Base-by-base conservation (phyloP, 2,888 invertebrate species). In the Atethmia centrago region DNA sequence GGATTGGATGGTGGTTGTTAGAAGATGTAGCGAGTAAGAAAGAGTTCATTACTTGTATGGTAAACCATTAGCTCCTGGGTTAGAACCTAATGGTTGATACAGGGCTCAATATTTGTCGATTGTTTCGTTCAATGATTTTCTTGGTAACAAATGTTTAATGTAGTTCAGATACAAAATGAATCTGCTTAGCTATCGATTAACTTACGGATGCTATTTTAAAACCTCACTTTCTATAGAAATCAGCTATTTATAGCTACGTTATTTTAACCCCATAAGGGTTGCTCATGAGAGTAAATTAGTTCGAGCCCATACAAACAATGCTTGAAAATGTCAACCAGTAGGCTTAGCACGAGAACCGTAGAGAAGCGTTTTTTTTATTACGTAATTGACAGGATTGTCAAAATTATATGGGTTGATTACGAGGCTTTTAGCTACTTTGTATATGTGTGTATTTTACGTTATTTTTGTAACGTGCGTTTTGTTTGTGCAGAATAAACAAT, bases 1-100 rank as follows among this genome's bases (percentile, higher is more conserved):
- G 49, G 25, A 80, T 78, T 42, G 71, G 71, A 4, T 78, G 87
- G 84, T 74, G 40, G 25, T 66, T 78, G 25, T 40, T 21, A 79
- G 14, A n/a, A 74, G 79, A 75, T 68, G 59, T 12, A 77, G 85
- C 84, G 85, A 71, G 31, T 31, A 53, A 3, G 21, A 1, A 16
- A 21, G 21, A 14, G 1, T 9, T 45, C 16, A 19, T 19, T 25
- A 4, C 14, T 70, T 21, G 16, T 49, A 49, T 62, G 2, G 3
- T 42, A 45, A 62, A 16, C 16, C 9, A n/a, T 16, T n/a, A 9
- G 9, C 9, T 9, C 36, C n/a, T 9, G n/a, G 16, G 16, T 40
- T 40, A 40, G 40, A 40, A 40, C 9, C 40, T 40, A 40, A 9
- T 40, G 40, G 8, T 42, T 12, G 42, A 42, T 12, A 42, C 42